Evolutionary conservation across 2,113 vertebrate species (phyloP).

Genomic region (Charina bottae): DNA sequence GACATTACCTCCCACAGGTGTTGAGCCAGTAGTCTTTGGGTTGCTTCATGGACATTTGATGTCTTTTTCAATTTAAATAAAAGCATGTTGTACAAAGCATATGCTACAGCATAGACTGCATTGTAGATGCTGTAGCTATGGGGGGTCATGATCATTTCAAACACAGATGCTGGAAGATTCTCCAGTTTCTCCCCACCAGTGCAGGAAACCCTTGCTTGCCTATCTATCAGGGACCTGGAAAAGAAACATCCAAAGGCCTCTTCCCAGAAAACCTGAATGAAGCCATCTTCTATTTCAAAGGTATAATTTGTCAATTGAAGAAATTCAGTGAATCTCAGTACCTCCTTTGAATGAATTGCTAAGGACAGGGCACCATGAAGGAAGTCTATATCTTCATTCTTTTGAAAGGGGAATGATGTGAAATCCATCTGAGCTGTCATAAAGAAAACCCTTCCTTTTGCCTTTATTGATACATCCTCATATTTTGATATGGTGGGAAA

Average conservation of each 20-base stretch:
- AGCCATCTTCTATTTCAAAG: neutral
- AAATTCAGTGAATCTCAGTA: neutral
- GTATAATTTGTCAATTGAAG: neutral
- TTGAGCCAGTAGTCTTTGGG: neutral
- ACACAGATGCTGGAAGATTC: neutral
- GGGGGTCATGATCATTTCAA: neutral
- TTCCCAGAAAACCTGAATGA: constrained; percentile 1
- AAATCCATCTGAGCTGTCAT: constrained; percentile 16
- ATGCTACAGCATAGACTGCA: neutral
- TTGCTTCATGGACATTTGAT: neutral
- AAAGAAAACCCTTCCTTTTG: neutral
- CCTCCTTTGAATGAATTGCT: neutral
- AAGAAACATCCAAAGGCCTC: neutral
- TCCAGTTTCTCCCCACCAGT: constrained; percentile 2
- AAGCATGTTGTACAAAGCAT: neutral
- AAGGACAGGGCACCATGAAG: constrained; percentile 12
- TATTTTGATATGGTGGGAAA: neutral
- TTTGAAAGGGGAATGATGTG: constrained; percentile 3
- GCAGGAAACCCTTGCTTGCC: neutral
- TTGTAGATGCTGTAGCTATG: constrained; percentile 13
- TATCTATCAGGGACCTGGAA: neutral
- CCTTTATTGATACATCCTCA: neutral
- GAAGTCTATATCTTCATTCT: neutral
- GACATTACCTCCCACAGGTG: neutral
- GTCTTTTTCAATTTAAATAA: neutral